Evolutionary conservation across 2,888 invertebrate species (phyloP).

Genomic region (Halictus ligatus): DNA sequence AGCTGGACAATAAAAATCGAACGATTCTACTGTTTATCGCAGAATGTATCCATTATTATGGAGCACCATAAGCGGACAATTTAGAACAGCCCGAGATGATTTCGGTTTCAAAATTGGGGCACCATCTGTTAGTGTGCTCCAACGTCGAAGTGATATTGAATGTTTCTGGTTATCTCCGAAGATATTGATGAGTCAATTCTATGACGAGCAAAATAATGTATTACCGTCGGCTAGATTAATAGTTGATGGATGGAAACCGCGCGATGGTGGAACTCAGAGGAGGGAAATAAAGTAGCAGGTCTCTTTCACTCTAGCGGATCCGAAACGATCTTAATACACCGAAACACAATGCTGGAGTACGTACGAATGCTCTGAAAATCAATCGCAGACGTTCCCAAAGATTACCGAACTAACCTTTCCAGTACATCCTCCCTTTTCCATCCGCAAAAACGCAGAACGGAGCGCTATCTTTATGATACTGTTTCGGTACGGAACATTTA

Average conservation of each 20-base stretch:
- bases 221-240: background rate
- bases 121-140: background rate
- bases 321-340: slow-evolving; percentile 30
- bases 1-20: background rate
- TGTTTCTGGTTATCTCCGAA: background rate
- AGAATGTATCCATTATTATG: background rate
- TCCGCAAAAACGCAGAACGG: background rate
- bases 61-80: no score
- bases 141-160: background rate
- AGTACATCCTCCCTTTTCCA: background rate
- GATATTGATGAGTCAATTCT: background rate
- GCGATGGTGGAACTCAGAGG: slow-evolving; percentile 1
- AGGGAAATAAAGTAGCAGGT: background rate
- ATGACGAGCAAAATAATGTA: background rate
- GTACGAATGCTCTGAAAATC: slow-evolving; percentile 24
- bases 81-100: background rate
- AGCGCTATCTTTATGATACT: background rate
- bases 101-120: background rate
- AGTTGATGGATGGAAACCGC: background rate
- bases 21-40: background rate
- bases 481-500: background rate
- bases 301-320: background rate
- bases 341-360: slow-evolving; percentile 11
- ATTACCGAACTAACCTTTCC: slow-evolving; percentile 32
- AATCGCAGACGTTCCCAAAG: slow-evolving; percentile 34